Base-by-base conservation (phyloP, 2,888 invertebrate genomes). In the Drosophila parthenogenetica region DNA sequence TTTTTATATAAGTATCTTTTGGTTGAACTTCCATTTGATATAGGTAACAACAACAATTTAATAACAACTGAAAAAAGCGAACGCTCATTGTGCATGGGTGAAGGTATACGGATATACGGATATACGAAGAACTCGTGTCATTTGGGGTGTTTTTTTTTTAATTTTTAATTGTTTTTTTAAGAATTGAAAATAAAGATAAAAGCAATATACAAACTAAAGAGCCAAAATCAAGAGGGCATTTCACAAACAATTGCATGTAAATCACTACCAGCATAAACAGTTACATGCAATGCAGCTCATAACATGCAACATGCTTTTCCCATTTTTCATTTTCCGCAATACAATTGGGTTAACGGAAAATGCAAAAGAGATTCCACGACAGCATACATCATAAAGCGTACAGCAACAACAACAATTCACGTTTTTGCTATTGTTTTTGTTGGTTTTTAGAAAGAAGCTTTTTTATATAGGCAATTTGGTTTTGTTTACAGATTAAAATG, bases 11-110 rank as follows among this genome's bases (percentile, higher is more conserved):
- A 13, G 13, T 35, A 35, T 11, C 50, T 59, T 63, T 79, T 45
- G 53, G 60, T 72, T 81, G 35, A 67, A 75, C 53, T 81, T 82
- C 67, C 76, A 73, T 69, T 69, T 75, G 42, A 61, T 53, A 69
- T 61, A 67, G 69, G 54, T 74, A 80, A 82, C 69, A 73, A 69
- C 74, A 75, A 73, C 74, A 78, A 68, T 62, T 35, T 35, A 62
- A 48, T 66, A 76, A 73, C 45, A 82, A 82, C 69, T 86, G 32
- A 87, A 87, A 29, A 80, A 80, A 66, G 82, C 89, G 77, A 79
- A 82, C 81, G 77, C 81, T 86, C 77, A 64, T 32, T 43, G 89
- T 83, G 82, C 82, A 77, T 62, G 63, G 64, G 69, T 73, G 64
- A 59, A 68, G 60, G 60, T 59, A 60, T 61, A 76, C 58, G 66